Evolutionary conservation across 2,113 vertebrate genomes (phyloP).

Genomic region (Sporophila hypoxantha): DNA sequence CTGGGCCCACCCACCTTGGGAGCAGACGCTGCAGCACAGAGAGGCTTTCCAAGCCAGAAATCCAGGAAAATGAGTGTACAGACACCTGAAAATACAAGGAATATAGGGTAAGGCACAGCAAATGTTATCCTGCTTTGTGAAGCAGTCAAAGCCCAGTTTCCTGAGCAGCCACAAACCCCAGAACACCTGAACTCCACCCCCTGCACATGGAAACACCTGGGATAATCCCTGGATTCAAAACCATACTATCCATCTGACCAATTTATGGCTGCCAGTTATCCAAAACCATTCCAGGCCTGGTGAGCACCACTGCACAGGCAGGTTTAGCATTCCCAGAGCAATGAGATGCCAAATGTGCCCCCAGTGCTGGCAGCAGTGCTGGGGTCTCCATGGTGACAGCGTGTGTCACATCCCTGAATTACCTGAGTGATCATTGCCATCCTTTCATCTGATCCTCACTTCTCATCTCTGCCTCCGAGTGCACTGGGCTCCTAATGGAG

Average conservation of each 20-base stretch:
- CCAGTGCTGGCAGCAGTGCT: neutral
- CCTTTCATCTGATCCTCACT: conserved; percentile 9
- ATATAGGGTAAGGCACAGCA: accelerated
- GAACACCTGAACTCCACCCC: neutral
- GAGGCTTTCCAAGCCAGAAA: neutral
- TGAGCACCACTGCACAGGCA: neutral
- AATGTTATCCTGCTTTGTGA: accelerated
- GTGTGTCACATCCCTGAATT: neutral
- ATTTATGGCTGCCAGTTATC: neutral
- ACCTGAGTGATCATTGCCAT: neutral
- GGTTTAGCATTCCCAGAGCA: neutral
- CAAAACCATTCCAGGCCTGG: neutral
- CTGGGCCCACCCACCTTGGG: neutral
- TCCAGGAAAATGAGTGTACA: neutral
- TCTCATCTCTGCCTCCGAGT: neutral
- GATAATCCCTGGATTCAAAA: neutral
- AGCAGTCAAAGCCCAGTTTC: neutral
- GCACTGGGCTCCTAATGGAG: neutral
- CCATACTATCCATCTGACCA: accelerated
- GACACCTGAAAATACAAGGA: neutral
- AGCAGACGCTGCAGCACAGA: neutral
- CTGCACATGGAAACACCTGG: neutral
- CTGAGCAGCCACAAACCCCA: neutral
- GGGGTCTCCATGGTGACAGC: conserved; percentile 31
- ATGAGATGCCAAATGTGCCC: neutral